A percentile compares a stretch with the other conserved stretches of the same genome.
phyloP scores from a whole-genome alignment of 2,113 vertebrate genomes.

The Microcebus jonahi region DNA sequence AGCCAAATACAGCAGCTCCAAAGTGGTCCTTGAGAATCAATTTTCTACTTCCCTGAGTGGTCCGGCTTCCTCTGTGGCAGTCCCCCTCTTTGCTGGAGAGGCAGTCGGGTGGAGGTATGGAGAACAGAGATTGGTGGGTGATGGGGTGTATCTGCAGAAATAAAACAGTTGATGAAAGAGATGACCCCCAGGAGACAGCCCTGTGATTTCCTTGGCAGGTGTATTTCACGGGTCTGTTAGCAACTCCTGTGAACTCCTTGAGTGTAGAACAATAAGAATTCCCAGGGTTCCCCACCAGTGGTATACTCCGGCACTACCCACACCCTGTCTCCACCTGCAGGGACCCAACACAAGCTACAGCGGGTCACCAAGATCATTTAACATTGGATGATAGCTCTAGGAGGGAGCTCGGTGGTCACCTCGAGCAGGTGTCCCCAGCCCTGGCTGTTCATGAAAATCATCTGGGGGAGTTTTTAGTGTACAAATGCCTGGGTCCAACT shows the following conservation, averaged over 20 bases:
- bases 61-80: neutral
- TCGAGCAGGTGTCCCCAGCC: neutral
- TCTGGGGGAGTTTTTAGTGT: neutral
- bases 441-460: neutral
- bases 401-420: neutral
- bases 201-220: neutral
- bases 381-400: neutral
- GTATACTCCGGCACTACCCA: too few relatives aligned
- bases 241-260: neutral
- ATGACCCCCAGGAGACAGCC: too few relatives aligned
- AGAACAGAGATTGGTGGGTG: neutral
- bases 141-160: too few relatives aligned
- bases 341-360: neutral
- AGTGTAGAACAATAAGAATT: neutral
- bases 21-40: neutral
- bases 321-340: accelerated
- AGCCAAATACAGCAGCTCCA: too few relatives aligned
- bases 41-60: neutral
- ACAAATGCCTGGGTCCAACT: neutral
- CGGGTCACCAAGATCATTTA: neutral
- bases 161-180: neutral
- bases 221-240: neutral
- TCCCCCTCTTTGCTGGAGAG: neutral
- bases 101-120: too few relatives aligned
- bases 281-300: neutral